Base-by-base conservation (phyloP, 2,888 invertebrate genomes). In the Amphimallon solstitiale region DNA sequence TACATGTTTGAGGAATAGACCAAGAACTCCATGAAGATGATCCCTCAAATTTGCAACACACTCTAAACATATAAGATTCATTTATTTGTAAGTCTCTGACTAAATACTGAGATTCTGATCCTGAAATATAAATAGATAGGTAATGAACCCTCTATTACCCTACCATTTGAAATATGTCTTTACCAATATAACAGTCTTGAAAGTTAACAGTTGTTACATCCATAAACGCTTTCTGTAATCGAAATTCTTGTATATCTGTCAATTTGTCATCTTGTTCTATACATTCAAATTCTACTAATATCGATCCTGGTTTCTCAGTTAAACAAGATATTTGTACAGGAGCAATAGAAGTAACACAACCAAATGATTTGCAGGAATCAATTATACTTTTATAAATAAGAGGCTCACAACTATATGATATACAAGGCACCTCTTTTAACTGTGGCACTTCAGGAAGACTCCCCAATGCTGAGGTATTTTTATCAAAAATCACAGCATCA, bases 361-460 rank as follows among this genome's bases (percentile, higher is more conserved):
- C 81, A 68, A 79, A 75, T 17, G 74, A 68, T 14, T 66, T 68
- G 63, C 78, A 76, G 29, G 75, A 69, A 59, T 76, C 71, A 23
- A 70, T 63, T 52, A 80, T 62, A 54, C 78, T 74, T 7, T 63
- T 67, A 66, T 77, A 74, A 46, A 71, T 73, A 15, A 75, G 78
- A n/a, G 78, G 73, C 23, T 84, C 82, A 54, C 80, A 80, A 70
- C 84, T 82, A 68, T 86, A 85, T 21, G 83, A 82, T 56, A 87
- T 82, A 73, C 80, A 85, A 52, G 86, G 85, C 66, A 87, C 85
- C 71, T 86, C 86, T 71, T 84, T 84, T n/a, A 85, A 77, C 61
- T 81, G 81, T 29, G 87, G 87, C 14, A 87, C 85, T 72, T 85
- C 86, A 21, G 87, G 87, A 65, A 87, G 79, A 73, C 85, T 85